Base-by-base conservation (phyloP, 2,113 vertebrate species). In the Clupea harengus region DNA sequence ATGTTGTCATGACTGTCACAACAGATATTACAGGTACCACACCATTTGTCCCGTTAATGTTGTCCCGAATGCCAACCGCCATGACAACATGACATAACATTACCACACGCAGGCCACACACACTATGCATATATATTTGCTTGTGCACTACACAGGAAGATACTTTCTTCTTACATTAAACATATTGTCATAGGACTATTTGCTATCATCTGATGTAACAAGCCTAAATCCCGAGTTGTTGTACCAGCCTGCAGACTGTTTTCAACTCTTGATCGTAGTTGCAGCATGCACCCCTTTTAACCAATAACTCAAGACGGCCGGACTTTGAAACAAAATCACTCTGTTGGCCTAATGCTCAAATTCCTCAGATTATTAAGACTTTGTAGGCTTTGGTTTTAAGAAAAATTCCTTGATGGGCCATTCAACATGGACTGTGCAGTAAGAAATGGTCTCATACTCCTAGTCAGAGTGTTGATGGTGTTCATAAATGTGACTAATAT, bases 271-370 rank as follows among this genome's bases (percentile, higher is more conserved):
- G 28, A 75, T 39, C 10, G 13, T 75, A 75, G 9, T 3, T 13
- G 13, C 25, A 32, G 72, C 72, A 75, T 75, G 72, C 13, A 15
- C 11, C 72, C 28, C 32, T 52, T 84, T 87, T 88, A 81, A 83
- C 84, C 83, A 67, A 49, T 91, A 89, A 89, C 85, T 91, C 91
- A 86, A 91, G 88, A 88, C 86, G 85, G 82, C 84, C 85, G 90
- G 92, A 93, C 92, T 94, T 94, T 92, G 88, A 89, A 85, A 91
- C 90, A 87, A 93, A 93, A 94, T 93, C 92, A 91, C 72, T 39
- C 72, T 75, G 28, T 75, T 75, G 72, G 72, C 72, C 72, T 75
- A 75, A 88, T 88, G 89, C 82, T 88, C 89, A 91, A 94, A 92
- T 92, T 91, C 86, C 25, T 88, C 81, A 83, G 88, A 90, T 91